phyloP scores from a whole-genome alignment of 2,113 vertebrate genomes.

The Falco punctatus region DNA sequence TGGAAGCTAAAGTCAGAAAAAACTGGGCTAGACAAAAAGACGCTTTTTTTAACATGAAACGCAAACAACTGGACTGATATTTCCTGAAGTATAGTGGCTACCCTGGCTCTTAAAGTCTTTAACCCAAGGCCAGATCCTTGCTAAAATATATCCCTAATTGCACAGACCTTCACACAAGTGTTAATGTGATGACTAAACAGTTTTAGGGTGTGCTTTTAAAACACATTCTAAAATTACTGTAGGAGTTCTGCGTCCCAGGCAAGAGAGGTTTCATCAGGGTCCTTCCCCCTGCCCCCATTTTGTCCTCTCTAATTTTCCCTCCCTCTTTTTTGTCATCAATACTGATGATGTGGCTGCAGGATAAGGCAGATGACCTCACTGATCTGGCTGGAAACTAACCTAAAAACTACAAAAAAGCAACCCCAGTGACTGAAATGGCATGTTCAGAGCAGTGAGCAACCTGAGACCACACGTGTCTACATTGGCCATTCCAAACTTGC shows the following conservation, averaged over 20 bases:
- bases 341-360: background rate
- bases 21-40: background rate
- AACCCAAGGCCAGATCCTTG: background rate
- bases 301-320: background rate
- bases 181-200: background rate
- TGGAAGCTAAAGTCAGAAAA: background rate
- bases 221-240: background rate
- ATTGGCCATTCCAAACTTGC: background rate
- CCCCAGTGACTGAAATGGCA: background rate
- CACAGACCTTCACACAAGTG: background rate
- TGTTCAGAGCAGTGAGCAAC: background rate
- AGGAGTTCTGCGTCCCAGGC: background rate
- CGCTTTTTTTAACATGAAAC: background rate
- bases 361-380: background rate
- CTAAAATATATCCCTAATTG: background rate
- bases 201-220: background rate
- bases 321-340: background rate
- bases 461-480: background rate
- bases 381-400: background rate
- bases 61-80: background rate
- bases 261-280: background rate
- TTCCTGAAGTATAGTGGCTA: background rate
- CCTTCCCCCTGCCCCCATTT: background rate
- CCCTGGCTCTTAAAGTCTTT: background rate
- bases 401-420: background rate